phyloP scores from a whole-genome alignment of 1,140 invertebrate genomes.

The Gerris buenoi region DNA sequence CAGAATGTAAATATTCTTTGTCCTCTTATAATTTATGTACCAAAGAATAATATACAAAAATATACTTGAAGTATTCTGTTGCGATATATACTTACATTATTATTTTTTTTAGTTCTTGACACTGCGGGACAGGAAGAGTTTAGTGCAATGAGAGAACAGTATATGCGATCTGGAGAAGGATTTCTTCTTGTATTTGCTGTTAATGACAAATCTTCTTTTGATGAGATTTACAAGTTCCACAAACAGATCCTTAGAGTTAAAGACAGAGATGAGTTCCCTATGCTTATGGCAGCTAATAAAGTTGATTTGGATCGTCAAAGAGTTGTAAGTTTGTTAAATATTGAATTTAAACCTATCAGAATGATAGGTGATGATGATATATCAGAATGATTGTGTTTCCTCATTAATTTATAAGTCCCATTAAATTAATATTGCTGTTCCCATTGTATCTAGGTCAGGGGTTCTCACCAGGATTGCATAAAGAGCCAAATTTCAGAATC shows the following conservation, averaged over 20 bases:
- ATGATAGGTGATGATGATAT: background rate
- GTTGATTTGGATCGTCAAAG: slow-evolving; percentile 81
- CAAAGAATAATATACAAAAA: too few relatives aligned
- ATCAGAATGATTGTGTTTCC: background rate
- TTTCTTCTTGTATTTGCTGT: slow-evolving; percentile 89
- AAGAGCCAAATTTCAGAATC: too few relatives aligned
- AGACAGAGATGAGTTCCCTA: slow-evolving; percentile 86
- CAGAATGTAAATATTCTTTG: too few relatives aligned
- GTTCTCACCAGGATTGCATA: too few relatives aligned
- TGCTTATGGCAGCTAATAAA: slow-evolving; percentile 93
- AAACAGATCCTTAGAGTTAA: slow-evolving; percentile 87
- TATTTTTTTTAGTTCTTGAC: slow-evolving; percentile 57
- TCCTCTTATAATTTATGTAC: too few relatives aligned
- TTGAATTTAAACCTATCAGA: background rate
- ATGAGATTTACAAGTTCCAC: slow-evolving; percentile 87
- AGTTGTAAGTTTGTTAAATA: slow-evolving; percentile 42
- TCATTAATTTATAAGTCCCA: too few relatives aligned
- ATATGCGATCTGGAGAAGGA: slow-evolving; percentile 91
- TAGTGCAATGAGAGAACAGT: slow-evolving; percentile 91
- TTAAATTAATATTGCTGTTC: too few relatives aligned
- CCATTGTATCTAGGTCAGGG: too few relatives aligned
- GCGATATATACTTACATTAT: too few relatives aligned
- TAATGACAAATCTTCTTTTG: slow-evolving; percentile 81
- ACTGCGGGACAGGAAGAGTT: slow-evolving; percentile 97
- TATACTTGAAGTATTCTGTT: too few relatives aligned